These are phyloP conservation scores for Thyatira batis DNA, from an alignment of 2,888 invertebrate species.

Conservation along the genomic window DNA sequence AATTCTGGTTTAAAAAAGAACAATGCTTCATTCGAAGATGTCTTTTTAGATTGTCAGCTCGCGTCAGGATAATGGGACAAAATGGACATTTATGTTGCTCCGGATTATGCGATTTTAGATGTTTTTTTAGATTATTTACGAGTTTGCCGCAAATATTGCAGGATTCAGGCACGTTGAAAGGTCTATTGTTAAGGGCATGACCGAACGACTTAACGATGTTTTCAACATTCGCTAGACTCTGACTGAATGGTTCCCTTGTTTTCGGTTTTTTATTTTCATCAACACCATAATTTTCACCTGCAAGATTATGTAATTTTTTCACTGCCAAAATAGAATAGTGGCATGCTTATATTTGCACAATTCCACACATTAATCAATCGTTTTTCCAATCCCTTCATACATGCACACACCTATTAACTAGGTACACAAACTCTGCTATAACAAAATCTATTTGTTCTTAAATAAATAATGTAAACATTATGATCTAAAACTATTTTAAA, in stretches of 20 bases:
- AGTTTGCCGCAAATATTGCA: conserved; percentile 85
- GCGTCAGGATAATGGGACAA: conserved; percentile 84
- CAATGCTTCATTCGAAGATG: conserved; percentile 85
- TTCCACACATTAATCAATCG: conserved; percentile 27
- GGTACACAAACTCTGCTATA: not conserved
- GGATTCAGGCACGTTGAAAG: conserved; percentile 70
- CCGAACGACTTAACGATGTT: conserved; percentile 67
- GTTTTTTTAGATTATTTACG: conserved; percentile 86
- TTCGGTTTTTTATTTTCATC: conserved; percentile 72
- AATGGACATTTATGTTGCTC: conserved; percentile 84
- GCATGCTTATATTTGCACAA: conserved; percentile 45
- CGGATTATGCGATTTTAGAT: conserved; percentile 85
- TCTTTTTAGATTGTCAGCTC: conserved; percentile 86
- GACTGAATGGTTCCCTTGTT: conserved; percentile 55
- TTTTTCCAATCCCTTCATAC: conserved; percentile 11
- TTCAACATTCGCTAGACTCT: conserved; percentile 64
- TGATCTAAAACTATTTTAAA: not conserved
- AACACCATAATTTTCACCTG: conserved; percentile 75
- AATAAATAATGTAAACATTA: not conserved
- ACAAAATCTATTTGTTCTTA: not conserved
- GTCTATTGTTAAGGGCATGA: conserved; percentile 55
- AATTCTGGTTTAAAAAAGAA: conserved; percentile 60
- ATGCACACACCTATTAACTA: not conserved
- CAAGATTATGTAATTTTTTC: conserved; percentile 64
- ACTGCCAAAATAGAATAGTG: conserved; percentile 37